Conservation (phyloP, 1,140 invertebrate genomes). For the Drosophila kanapiae region DNA sequence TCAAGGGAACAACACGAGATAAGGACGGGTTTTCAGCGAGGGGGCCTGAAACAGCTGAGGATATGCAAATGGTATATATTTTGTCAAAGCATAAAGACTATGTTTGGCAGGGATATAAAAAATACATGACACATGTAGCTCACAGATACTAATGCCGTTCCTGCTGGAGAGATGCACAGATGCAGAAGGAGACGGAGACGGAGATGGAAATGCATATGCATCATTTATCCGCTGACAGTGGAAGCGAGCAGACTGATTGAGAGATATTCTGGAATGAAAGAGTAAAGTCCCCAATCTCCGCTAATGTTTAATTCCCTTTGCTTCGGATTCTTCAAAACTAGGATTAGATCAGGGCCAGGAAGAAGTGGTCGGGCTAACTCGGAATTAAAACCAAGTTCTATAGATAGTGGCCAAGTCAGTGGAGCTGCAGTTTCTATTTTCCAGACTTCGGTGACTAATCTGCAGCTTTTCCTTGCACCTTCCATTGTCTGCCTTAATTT, state of each 20-base stretch:
- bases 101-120: slow-evolving; percentile 74
- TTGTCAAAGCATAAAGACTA: slow-evolving; percentile 83
- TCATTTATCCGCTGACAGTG: slow-evolving; percentile 57
- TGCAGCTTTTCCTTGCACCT: slow-evolving; percentile 2
- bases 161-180: slow-evolving; percentile 35
- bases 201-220: slow-evolving; percentile 69
- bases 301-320: slow-evolving; percentile 44
- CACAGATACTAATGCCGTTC: slow-evolving; percentile 35
- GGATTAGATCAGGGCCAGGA: neutral
- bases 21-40: neutral
- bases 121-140: slow-evolving; percentile 76
- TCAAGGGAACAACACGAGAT: slow-evolving; percentile 61
- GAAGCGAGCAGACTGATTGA: slow-evolving; percentile 5
- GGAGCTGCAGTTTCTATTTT: slow-evolving; percentile 11
- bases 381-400: too few species aligned
- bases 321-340: slow-evolving; percentile 2
- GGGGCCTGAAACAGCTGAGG: slow-evolving; percentile 38
- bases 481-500: slow-evolving; percentile 63
- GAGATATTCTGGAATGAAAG: neutral
- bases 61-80: slow-evolving; percentile 80
- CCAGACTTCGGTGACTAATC: slow-evolving; percentile 5
- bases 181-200: slow-evolving; percentile 34
- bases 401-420: too few species aligned
- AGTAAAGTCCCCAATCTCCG: slow-evolving; percentile 19
- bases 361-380: neutral